Base-by-base conservation (phyloP, 2,113 vertebrate species). In the Crotalus horridus region DNA sequence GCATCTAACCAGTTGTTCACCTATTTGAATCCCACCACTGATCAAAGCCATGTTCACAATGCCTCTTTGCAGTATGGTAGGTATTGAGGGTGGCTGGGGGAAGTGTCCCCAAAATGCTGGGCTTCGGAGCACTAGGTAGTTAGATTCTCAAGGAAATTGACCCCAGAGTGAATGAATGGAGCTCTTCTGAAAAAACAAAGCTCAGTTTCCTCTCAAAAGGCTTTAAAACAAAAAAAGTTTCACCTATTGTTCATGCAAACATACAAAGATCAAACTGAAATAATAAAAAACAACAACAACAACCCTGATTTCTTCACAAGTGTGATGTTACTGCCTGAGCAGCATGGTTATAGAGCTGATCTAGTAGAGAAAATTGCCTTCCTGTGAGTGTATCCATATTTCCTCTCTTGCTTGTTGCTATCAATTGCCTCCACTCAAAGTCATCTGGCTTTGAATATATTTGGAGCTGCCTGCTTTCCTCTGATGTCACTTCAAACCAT, bases 381-480 rank as follows among this genome's bases (percentile, higher is more conserved):
- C 13, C 17, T 39, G 9, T 26, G 4, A 6, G 5, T 48, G n/a
- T 26, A 43, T 85, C 4, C 48, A 46, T 59, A 1, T 51, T 29
- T 85, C 29, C n/a, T 89, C 9, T 85, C 26, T 59, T 58, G 54
- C 64, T 46, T 89, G 69, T 85, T 89, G 53, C 43, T 89, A 85
- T 51, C 69, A 48, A 61, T 58, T 85, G 54, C 55, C 9, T 85
- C 11, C 58, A 43, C 54, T 51, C n/a, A 51, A 51, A 51, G 88
- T 85, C 33, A 53, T 59, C 64, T 89, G 88, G 88, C 39, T 92
- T 59, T 55, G 58, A 43, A 58, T 46, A 58, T 24, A 12, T 20
- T 51, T 89, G 92, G 54, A 89, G 53, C 59, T 92, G 54, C 64
- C 91, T 92, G 87, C 54, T 58, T 85, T 69, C 55, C 43, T 89